A percentile compares a stretch with the other conserved stretches of the same genome.
phyloP scores from a whole-genome alignment of 1,140 invertebrate species.

The Ceratosolen solmsi region DNA sequence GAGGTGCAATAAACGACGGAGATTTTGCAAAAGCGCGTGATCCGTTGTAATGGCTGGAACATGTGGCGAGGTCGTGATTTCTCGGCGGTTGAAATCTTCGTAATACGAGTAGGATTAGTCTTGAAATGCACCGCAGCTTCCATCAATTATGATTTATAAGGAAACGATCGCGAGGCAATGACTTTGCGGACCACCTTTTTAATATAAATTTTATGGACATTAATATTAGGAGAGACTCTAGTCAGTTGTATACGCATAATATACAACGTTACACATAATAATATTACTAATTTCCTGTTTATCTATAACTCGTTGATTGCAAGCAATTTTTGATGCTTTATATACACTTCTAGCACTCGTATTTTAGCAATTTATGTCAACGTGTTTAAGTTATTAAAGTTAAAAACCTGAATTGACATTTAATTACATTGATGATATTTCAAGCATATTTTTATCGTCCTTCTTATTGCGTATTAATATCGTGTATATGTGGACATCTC shows the following conservation, averaged over 20 bases:
- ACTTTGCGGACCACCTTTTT: neutral
- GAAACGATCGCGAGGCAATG: neutral
- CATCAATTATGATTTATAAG: neutral
- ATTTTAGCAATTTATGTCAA: neutral
- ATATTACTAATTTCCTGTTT: neutral
- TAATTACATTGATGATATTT: neutral
- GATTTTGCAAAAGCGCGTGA: neutral
- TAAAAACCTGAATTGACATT: neutral
- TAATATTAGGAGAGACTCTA: neutral
- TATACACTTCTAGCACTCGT: neutral
- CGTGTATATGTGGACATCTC: neutral
- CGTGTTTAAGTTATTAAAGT: neutral
- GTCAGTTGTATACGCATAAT: neutral
- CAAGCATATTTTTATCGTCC: neutral
- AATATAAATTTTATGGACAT: neutral
- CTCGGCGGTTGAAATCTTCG: neutral
- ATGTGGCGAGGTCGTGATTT: neutral
- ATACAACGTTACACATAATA: neutral
- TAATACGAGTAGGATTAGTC: constrained; percentile 4
- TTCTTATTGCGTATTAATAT: neutral
- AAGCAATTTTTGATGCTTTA: neutral
- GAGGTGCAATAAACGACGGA: constrained; percentile 19
- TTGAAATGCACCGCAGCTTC: neutral
- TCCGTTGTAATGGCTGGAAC: neutral
- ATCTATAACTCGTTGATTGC: neutral